phyloP scores from a whole-genome alignment of 1,140 invertebrate genomes.

The Drosophila lacteicornis region DNA sequence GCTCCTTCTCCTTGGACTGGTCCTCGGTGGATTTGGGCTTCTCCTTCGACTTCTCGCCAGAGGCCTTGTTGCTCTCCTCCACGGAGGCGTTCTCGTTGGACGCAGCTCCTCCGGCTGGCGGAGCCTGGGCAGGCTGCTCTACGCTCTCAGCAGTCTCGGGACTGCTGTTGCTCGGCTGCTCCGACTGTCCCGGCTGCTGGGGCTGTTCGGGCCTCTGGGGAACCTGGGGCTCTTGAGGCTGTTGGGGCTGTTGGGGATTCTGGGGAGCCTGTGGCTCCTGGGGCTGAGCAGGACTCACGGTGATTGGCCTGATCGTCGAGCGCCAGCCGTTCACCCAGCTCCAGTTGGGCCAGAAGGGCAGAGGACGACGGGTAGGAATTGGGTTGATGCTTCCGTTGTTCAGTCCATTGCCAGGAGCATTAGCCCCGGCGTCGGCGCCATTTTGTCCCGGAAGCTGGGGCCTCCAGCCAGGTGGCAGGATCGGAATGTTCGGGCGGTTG shows the following conservation, averaged over 20 bases:
- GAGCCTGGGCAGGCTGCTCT: conserved; percentile 44
- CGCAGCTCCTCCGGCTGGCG: conserved; percentile 12
- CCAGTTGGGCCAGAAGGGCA: conserved; percentile 62
- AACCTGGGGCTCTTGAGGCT: conserved; percentile 1
- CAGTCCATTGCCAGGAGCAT: conserved; percentile 18
- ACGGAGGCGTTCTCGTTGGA: conserved; percentile 70
- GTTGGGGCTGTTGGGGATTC: neutral
- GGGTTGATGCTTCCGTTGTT: conserved; percentile 9
- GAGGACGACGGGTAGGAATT: conserved; percentile 11
- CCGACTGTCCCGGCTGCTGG: conserved; percentile 2
- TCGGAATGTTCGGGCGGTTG: conserved; percentile 30
- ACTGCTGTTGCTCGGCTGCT: conserved; percentile 21
- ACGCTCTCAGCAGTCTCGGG: conserved; percentile 56
- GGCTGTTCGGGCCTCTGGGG: conserved; percentile 11
- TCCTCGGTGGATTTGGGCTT: conserved; percentile 54
- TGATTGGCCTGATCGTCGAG: conserved; percentile 22
- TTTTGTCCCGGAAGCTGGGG: conserved; percentile 38
- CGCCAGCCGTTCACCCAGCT: conserved; percentile 62
- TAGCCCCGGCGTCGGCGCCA: conserved; percentile 2
- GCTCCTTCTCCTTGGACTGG: conserved; percentile 62
- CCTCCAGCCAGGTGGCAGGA: conserved; percentile 39
- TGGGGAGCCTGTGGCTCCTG: neutral
- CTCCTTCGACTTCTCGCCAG: conserved; percentile 32
- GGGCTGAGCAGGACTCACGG: conserved; percentile 19
- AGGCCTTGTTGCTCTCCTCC: conserved; percentile 58